A percentile compares a stretch with the other conserved stretches of the same genome.
These are phyloP conservation scores for Piaya cayana DNA, from an alignment of 2,113 vertebrate species.

Conservation along the genomic window DNA sequence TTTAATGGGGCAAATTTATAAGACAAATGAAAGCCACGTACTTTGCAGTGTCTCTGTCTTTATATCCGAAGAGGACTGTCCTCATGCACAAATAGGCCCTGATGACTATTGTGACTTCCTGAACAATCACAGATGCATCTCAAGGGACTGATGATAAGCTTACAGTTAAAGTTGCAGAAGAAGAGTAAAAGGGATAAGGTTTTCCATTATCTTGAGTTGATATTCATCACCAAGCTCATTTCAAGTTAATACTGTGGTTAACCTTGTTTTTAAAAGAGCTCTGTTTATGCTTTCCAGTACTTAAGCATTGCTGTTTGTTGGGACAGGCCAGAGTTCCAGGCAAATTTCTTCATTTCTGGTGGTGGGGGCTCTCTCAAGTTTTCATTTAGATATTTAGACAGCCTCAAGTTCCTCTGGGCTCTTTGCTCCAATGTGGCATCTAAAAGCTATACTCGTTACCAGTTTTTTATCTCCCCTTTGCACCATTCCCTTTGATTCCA, in stretches of 20 bases:
- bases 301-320: background rate
- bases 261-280: background rate
- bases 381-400: constrained; percentile 16
- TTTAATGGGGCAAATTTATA: background rate
- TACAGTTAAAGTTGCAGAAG: background rate
- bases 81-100: background rate
- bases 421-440: constrained; percentile 23
- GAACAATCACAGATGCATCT: background rate
- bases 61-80: background rate
- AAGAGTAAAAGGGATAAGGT: background rate
- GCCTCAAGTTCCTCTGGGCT: constrained; percentile 27
- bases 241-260: background rate
- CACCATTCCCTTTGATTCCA: constrained; percentile 19
- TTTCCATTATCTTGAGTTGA: background rate
- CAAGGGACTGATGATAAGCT: background rate
- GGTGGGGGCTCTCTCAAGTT: background rate
- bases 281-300: background rate
- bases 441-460: constrained; percentile 14
- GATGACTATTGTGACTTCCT: background rate
- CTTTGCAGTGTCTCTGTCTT: background rate
- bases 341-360: background rate
- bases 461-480: background rate
- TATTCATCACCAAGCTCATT: background rate
- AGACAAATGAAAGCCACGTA: background rate
- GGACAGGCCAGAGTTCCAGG: background rate